Conservation (phyloP, 35 echinoderm and acorn worm species). For the Acanthaster planci region DNA sequence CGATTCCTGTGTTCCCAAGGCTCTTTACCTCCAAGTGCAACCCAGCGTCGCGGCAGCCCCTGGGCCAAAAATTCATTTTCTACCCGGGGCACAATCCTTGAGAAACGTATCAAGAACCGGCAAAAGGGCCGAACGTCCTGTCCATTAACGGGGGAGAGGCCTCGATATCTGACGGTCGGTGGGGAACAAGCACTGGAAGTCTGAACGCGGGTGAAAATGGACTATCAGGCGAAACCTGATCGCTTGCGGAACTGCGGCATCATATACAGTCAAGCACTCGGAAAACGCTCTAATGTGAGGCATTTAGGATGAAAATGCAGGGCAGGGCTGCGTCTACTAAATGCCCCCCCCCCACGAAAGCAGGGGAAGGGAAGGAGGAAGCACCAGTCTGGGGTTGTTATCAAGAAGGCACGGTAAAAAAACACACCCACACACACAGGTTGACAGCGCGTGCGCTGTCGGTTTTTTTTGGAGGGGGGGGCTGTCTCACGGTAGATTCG, state of each 20-base stretch:
- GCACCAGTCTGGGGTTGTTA: neutral
- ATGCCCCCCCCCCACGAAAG: constrained; percentile 34
- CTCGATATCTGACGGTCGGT: constrained; percentile 19
- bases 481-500: neutral
- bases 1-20: neutral
- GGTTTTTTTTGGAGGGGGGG: no score
- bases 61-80: constrained; percentile 30
- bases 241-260: constrained; percentile 42
- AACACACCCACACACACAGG: neutral
- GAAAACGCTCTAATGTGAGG: constrained; percentile 51
- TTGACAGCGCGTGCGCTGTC: constrained; percentile 14
- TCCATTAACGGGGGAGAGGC: constrained; percentile 23
- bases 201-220: constrained; percentile 34
- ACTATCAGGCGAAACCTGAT: constrained; percentile 44
- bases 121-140: neutral
- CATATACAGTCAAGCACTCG: constrained; percentile 38
- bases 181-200: constrained; percentile 26
- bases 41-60: constrained; percentile 11
- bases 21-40: neutral
- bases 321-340: constrained; percentile 27
- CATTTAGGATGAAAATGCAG: constrained; percentile 33
- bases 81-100: neutral
- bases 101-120: constrained; percentile 35
- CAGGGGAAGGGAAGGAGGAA: neutral
- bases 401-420: constrained; percentile 2